Evolutionary conservation across 2,797 vertebrate genomes (phyloP).

Genomic region (Chelmon rostratus): DNA sequence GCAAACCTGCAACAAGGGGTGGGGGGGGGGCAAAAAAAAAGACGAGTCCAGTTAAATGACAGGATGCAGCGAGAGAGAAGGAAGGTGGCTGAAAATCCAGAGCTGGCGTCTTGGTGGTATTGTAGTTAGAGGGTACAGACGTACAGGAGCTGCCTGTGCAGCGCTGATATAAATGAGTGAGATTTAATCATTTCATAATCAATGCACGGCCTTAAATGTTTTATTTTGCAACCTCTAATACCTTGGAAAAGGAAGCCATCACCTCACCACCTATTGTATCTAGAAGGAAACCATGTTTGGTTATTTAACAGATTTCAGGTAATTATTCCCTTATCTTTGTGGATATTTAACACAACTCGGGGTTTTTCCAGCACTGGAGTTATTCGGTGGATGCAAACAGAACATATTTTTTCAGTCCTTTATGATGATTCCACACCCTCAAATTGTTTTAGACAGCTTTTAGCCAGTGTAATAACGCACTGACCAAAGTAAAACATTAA

Average conservation of each 20-base stretch:
- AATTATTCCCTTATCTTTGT: slow-evolving; percentile 40
- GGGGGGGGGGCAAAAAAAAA: not conserved
- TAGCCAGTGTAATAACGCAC: not conserved
- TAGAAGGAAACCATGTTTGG: slow-evolving; percentile 39
- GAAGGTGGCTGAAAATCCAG: not conserved
- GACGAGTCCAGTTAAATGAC: not conserved
- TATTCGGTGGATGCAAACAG: not conserved
- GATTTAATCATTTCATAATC: slow-evolving; percentile 45
- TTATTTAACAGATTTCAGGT: slow-evolving; percentile 35
- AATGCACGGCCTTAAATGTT: slow-evolving; percentile 11
- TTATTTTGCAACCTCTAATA: slow-evolving; percentile 21
- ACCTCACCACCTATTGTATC: slow-evolving; percentile 68
- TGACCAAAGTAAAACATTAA: not conserved
- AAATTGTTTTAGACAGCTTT: not conserved
- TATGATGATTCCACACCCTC: not conserved
- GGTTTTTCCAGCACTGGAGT: not conserved
- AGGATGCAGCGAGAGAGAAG: not conserved
- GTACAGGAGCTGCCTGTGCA: slow-evolving; percentile 53
- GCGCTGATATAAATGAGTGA: slow-evolving; percentile 46
- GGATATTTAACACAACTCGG: not conserved
- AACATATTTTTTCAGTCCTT: not conserved
- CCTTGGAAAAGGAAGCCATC: slow-evolving; percentile 52
- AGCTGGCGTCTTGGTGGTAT: not conserved
- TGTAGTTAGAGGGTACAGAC: not conserved
- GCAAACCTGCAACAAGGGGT: slow-evolving; percentile 89